Conservation (phyloP, 1,140 invertebrate genomes). For the Bursaphelenchus mucronatus region DNA sequence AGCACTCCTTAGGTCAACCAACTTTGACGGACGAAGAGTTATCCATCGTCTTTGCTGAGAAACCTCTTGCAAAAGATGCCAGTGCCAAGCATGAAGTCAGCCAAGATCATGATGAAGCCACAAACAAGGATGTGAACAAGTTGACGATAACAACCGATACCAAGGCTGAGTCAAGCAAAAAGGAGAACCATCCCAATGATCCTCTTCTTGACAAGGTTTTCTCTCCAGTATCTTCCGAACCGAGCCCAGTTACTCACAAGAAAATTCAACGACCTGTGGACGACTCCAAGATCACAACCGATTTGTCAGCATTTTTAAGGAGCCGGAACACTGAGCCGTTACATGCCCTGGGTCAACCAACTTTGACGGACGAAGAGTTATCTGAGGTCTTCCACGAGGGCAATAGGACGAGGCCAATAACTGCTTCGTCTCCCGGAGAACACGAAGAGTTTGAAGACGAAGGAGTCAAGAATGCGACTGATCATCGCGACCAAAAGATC, state of each 20-base stretch:
- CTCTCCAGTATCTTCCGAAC: no score
- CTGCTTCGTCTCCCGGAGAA: background rate
- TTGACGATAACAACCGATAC: background rate
- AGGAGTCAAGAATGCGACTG: background rate
- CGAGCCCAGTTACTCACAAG: no score
- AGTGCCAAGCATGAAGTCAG: background rate
- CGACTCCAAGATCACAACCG: background rate
- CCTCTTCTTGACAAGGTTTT: background rate
- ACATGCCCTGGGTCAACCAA: background rate
- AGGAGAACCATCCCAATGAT: background rate
- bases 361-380: slow-evolving; percentile 12
- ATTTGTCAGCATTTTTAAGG: background rate
- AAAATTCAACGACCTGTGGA: background rate
- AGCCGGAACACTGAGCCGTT: background rate
- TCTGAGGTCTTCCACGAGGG: slow-evolving; percentile 2
- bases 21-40: background rate
- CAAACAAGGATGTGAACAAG: background rate
- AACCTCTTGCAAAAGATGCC: background rate
- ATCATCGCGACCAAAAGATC: background rate
- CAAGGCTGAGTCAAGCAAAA: background rate
- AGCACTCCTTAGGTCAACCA: background rate
- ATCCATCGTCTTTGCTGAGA: background rate
- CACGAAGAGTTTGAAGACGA: slow-evolving; percentile 1
- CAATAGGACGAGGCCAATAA: background rate
- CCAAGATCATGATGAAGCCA: background rate